Evolutionary conservation across 1,140 invertebrate genomes (phyloP), one percentile per base, ranked within the genome.

Genomic region (Wiebesia pumilae): DNA sequence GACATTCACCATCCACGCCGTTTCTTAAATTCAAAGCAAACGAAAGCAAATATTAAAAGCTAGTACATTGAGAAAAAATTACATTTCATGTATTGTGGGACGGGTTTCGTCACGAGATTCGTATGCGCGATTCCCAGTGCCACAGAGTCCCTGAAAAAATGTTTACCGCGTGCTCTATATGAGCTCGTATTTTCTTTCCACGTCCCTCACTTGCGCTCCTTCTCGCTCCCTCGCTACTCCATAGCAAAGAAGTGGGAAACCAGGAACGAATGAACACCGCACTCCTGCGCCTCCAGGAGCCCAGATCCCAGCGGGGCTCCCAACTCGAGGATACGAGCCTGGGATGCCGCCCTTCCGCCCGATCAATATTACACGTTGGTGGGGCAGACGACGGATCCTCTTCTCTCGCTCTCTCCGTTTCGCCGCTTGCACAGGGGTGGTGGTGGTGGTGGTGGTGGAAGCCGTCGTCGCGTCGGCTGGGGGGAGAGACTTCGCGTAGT

Each of bases 301-400:
- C 38, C 69, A 7, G 27, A 27, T 75, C 51, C 67, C 88, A 80
- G 88, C 88, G 80, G 88, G 88, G 89, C 91, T 90, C 87, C 71
- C 54, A 80, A 83, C 80, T 14, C 67, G 81, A 84, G 83, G 87
- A 86, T 91, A 93, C 93, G 91, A 84, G 88, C 89, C 90, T 93
- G 93, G 90, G 35, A 91, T 92, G 91, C 92, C 92, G 92, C 92
- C 92, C 92, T 93, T 93, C 92, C 91, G 92, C 90, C 90, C 91
- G 93, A 93, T 93, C 93, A 93, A 93, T 93, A 93, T 93, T 92
- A 90, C 92, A 83, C 73, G 90, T 90, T 92, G 93, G 92, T 92
- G 93, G 92, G 92, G 92, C 88, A 89, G 90, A 6, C 78, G 51
- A n/a, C 54, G 71, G 24, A 43, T 90, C 88, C 89, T 86, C 88